These are phyloP conservation scores for Plutomurus gul DNA, from an alignment of 1,140 invertebrate genomes.

Conservation along the genomic window DNA sequence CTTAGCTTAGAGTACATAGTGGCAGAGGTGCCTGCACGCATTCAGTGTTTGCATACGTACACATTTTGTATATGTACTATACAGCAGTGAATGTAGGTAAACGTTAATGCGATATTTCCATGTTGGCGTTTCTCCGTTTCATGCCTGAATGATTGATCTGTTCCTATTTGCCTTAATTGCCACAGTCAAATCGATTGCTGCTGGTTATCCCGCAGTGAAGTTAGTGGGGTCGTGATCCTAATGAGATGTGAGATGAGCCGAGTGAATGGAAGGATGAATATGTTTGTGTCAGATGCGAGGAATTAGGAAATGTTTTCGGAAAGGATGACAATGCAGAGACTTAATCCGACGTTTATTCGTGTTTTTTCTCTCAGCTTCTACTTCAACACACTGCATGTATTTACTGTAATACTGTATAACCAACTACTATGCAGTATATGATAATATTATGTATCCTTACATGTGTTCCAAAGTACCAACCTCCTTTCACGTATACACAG, in stretches of 20 bases:
- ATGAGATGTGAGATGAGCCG: not conserved
- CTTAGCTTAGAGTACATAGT: no score
- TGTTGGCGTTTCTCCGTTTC: not conserved
- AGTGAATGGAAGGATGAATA: constrained; percentile 20
- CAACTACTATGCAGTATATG: no score
- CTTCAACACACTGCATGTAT: no score
- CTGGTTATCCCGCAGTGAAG: not conserved
- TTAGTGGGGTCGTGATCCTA: not conserved
- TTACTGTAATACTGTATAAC: no score
- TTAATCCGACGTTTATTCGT: constrained; percentile 11
- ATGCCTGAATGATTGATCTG: constrained; percentile 5
- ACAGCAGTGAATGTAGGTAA: not conserved
- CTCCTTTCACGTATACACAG: no score
- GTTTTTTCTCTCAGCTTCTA: not conserved
- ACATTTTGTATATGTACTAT: not conserved
- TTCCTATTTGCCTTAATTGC: constrained; percentile 5
- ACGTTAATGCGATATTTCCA: not conserved
- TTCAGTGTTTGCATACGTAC: no score
- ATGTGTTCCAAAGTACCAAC: no score
- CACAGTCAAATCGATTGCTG: not conserved
- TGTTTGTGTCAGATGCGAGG: not conserved
- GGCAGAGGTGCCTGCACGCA: no score
- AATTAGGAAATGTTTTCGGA: not conserved
- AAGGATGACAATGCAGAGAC: not conserved
- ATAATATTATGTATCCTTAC: not conserved